These are phyloP conservation scores for Icerya purchasi DNA, from an alignment of 2,888 invertebrate genomes.

Conservation along the genomic window DNA sequence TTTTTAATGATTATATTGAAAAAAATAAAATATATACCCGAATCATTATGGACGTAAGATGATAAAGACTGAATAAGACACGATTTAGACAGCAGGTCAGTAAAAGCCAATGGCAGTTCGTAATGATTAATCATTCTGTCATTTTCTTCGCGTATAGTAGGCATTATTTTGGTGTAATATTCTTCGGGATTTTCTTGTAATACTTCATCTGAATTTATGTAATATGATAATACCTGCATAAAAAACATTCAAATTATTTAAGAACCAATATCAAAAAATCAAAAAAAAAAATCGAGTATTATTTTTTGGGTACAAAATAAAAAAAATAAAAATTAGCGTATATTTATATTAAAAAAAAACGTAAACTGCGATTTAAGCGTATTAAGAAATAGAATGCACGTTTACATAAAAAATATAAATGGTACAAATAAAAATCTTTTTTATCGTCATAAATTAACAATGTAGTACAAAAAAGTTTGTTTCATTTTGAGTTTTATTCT, in stretches of 20 bases:
- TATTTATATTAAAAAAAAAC: conserved; percentile 1
- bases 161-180: conserved; percentile 5
- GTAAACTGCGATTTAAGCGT: conserved; percentile 20
- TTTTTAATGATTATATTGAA: no score
- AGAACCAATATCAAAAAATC: no score
- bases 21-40: conserved; percentile 38
- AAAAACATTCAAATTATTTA: background rate
- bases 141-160: conserved; percentile 3
- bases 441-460: no score
- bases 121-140: background rate
- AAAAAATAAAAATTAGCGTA: conserved; percentile 4
- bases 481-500: no score
- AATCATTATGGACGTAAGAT: conserved; percentile 81
- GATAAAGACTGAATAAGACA: conserved; percentile 70
- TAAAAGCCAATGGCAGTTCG: conserved; percentile 45
- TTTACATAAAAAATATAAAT: no score
- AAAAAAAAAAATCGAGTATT: no score
- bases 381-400: no score
- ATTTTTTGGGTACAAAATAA: no score
- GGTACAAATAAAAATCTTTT: no score
- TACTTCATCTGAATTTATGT: conserved; percentile 44
- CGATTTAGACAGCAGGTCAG: conserved; percentile 55
- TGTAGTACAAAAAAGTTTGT: no score
- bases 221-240: conserved; percentile 58
- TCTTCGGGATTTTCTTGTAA: conserved; percentile 18